These are phyloP conservation scores for Dastarcus helophoroides DNA, from an alignment of 2,888 invertebrate species.

Conservation along the genomic window DNA sequence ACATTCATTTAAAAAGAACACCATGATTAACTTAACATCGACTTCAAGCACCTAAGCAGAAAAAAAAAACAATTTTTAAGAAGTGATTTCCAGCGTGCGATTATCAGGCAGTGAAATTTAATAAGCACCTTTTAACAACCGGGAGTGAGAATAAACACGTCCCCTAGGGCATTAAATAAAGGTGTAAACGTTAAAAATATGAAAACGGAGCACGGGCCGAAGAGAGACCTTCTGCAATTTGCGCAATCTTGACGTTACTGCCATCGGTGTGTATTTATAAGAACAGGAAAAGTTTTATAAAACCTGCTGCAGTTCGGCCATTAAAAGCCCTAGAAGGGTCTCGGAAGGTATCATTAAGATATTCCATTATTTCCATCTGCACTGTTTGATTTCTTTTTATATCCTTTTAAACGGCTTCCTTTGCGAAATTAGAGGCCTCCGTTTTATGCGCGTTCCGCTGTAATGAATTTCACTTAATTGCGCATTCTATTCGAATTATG, in stretches of 20 bases:
- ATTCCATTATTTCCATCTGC: conserved; percentile 39
- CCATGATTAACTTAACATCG: too few relatives aligned
- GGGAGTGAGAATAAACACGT: conserved; percentile 30
- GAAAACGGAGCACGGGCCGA: conserved; percentile 19
- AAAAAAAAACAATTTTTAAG: too few relatives aligned
- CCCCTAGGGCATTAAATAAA: conserved; percentile 32
- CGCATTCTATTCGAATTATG: too few relatives aligned
- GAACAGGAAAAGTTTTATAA: conserved; percentile 32
- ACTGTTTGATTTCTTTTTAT: conserved; percentile 34
- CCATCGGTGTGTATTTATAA: conserved; percentile 33
- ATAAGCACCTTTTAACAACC: conserved; percentile 30
- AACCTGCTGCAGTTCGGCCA: conserved; percentile 32
- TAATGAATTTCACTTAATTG: too few relatives aligned
- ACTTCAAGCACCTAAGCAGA: too few relatives aligned
- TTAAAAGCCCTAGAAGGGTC: conserved; percentile 28
- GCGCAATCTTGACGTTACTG: conserved; percentile 34
- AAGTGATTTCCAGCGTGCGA: too few relatives aligned
- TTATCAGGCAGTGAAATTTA: conserved; percentile 34
- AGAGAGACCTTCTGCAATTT: conserved; percentile 27
- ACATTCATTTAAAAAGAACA: too few relatives aligned
- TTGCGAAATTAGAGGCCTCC: neutral
- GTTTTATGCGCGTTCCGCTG: conserved; percentile 1
- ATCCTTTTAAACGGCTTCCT: conserved; percentile 23
- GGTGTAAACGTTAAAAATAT: conserved; percentile 34
- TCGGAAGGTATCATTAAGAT: conserved; percentile 34